A percentile compares a stretch with the other conserved stretches of the same genome.
Conservation (phyloP, 2,797 vertebrate genomes). For the Pteropus rufus region DNA sequence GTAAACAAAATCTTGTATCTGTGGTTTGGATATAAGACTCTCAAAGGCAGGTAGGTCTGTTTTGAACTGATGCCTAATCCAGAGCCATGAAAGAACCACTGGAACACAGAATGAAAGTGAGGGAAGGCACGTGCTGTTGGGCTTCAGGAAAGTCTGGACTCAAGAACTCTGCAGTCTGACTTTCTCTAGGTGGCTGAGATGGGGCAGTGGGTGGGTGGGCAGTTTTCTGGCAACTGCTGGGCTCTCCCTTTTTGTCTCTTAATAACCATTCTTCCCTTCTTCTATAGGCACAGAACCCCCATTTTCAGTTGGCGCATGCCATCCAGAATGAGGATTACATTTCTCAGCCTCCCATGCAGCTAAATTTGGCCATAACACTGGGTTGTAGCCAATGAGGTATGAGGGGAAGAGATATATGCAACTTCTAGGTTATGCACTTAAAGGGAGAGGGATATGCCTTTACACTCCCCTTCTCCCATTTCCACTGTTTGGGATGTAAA, state of each 20-base stretch:
- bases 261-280: not conserved
- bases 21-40: too few species aligned
- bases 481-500: not conserved
- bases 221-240: not conserved
- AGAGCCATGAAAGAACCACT: not conserved
- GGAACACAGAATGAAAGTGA: not conserved
- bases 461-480: not conserved
- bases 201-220: fast-evolving
- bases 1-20: not conserved
- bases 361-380: not conserved
- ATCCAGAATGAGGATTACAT: not conserved
- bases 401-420: not conserved
- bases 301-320: not conserved
- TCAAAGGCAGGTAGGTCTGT: not conserved
- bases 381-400: not conserved
- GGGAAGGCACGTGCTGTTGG: not conserved
- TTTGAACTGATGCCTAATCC: not conserved
- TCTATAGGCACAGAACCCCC: not conserved
- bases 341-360: not conserved
- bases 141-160: not conserved
- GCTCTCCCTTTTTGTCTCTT: not conserved
- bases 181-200: not conserved
- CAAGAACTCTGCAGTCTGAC: not conserved
- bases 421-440: not conserved
- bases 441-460: not conserved